These are phyloP conservation scores for Grammomys surdaster DNA, from an alignment of 2,113 vertebrate genomes.

Conservation along the genomic window DNA sequence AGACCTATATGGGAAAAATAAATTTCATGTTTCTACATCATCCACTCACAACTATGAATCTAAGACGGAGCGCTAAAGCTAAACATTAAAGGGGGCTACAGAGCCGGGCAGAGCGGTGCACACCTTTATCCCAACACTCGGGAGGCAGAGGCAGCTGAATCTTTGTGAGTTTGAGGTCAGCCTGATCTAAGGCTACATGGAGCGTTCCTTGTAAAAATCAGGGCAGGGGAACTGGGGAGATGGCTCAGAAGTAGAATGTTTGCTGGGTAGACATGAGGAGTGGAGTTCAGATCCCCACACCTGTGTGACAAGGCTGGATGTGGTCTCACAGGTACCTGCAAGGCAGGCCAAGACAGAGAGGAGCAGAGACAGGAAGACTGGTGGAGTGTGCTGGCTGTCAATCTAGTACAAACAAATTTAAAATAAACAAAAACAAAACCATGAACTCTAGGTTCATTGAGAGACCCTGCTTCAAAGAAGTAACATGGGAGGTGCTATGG, in stretches of 20 bases:
- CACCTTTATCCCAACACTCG: not conserved
- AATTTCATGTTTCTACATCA: not conserved
- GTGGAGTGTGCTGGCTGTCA: not conserved
- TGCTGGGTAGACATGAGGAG: not conserved
- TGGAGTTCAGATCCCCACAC: not conserved
- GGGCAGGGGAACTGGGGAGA: not conserved
- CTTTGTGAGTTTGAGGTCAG: not conserved
- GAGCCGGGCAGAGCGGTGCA: not conserved
- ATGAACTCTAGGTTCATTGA: not conserved
- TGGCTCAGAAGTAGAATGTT: not conserved
- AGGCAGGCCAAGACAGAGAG: not conserved
- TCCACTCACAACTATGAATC: not conserved
- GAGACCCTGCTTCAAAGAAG: not conserved
- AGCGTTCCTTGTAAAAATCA: not conserved
- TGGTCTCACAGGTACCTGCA: no score
- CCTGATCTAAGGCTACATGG: not conserved
- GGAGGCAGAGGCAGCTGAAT: not conserved
- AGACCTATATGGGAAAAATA: not conserved
- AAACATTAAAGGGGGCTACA: not conserved
- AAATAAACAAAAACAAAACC: no score
- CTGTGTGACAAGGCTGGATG: not conserved
- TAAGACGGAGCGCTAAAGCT: not conserved
- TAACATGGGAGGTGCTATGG: not conserved
- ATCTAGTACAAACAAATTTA: not conserved
- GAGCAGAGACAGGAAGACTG: not conserved